Conservation (phyloP, 2,113 vertebrate species). For the Piprites chloris region DNA sequence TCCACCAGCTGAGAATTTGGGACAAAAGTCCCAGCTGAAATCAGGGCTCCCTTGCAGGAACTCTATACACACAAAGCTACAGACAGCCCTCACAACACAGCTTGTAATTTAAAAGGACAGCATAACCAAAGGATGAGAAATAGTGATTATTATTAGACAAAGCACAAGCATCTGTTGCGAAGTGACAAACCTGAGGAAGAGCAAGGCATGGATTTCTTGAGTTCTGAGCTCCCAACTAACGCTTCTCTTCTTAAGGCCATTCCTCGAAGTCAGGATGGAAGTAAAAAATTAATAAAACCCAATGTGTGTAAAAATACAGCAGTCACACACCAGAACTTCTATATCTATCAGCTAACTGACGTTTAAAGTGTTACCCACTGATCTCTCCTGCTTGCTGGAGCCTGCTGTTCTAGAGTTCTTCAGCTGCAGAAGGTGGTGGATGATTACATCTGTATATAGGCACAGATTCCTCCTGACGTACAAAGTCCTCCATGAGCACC, state of each 20-base stretch:
- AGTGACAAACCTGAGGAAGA: background rate
- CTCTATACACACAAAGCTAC: background rate
- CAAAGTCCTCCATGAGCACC: background rate
- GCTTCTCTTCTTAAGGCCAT: background rate
- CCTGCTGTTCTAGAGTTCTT: background rate
- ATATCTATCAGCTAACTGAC: background rate
- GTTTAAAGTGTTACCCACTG: background rate
- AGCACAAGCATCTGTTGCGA: background rate
- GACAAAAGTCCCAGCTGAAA: slow-evolving; percentile 34
- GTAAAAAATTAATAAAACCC: background rate
- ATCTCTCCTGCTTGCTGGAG: background rate
- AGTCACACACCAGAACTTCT: background rate
- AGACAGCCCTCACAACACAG: background rate
- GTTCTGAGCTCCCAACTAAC: background rate
- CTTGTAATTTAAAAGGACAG: background rate
- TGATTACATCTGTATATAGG: rapidly evolving
- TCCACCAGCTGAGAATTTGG: slow-evolving; percentile 19
- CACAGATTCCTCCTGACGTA: background rate
- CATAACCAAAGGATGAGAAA: background rate
- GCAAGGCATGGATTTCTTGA: background rate
- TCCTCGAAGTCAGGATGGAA: background rate
- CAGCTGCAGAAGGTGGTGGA: background rate
- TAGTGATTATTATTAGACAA: background rate
- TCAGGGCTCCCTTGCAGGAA: background rate
- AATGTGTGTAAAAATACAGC: background rate